Base-by-base conservation (phyloP, 2,113 vertebrate genomes). In the Planiliza haematocheilus region DNA sequence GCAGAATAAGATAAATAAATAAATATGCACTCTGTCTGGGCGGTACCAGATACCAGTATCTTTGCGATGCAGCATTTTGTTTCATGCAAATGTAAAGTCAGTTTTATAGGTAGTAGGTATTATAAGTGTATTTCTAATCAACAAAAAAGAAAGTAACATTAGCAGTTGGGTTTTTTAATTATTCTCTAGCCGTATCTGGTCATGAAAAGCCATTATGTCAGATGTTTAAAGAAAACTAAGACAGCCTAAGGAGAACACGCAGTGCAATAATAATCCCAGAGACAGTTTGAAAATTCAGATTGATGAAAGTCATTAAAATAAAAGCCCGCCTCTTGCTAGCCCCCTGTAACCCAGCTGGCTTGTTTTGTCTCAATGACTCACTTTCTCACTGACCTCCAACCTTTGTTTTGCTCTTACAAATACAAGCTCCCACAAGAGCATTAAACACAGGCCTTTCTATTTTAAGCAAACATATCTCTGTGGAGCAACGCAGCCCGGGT, bases 331-430 rank as follows among this genome's bases (percentile, higher is more conserved):
- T 79, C 20, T 20, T 37, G 18, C 48, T 46, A 46, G 49, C 65
- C 58, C 55, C 10, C 8, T 39, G 7, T 17, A 6, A 16, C 53
- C 14, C 38, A 39, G 10, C 45, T 81, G 51, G 14, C 45, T 77
- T 76, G 45, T 75, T 84, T 41, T 45, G 46, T 76, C 45, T 38
- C 57, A 59, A 21, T 82, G 77, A 83, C 67, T 81, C 84, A 79
- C 56, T 82, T 77, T 61, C 70, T 78, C 72, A 60, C 13, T 90
- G 88, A 90, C 85, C 84, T 82, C 69, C 70, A 85, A 91, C 89
- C 91, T 92, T 88, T 86, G 77, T 84, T 30, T 82, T 86, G 65
- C 63, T 73, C 58, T 89, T 91, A 87, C 84, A 92, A 91, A 91
- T 92, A 91, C 87, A 83, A 62, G 24, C 24, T n/a, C 21, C 70